phyloP scores from a whole-genome alignment of 35 echinoderm and acorn worm species.

The Lytechinus pictus region DNA sequence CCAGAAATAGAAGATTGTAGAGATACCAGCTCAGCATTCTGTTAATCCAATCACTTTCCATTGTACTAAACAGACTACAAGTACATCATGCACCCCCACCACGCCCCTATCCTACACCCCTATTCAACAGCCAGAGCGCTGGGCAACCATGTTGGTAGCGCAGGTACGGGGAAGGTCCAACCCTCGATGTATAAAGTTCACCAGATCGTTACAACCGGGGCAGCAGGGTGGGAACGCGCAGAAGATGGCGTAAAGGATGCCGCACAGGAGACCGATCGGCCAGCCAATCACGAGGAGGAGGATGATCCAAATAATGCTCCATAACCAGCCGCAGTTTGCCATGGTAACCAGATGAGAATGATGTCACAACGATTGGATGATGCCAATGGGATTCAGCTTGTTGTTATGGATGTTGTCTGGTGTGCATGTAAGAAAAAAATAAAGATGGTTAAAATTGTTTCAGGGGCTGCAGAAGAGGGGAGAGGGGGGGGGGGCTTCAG shows the following conservation, averaged over 20 bases:
- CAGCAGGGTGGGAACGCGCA: slow-evolving; percentile 99
- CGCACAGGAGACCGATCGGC: slow-evolving; percentile 91
- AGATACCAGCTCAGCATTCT: background rate
- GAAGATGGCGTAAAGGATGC: slow-evolving; percentile 92
- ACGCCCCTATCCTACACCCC: background rate
- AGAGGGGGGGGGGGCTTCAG: no score
- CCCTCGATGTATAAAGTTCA: slow-evolving; percentile 91
- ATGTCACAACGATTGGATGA: background rate
- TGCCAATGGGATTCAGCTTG: background rate
- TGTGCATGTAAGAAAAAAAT: background rate
- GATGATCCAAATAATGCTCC: slow-evolving; percentile 96
- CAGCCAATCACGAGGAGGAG: slow-evolving; percentile 90
- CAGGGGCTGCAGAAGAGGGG: no score
- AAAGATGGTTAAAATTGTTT: background rate
- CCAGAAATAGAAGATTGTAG: background rate
- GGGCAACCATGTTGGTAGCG: slow-evolving; percentile 89
- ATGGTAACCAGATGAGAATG: slow-evolving; percentile 60
- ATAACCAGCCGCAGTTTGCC: slow-evolving; percentile 99
- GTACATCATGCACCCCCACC: background rate
- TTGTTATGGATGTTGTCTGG: background rate
- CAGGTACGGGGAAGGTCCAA: slow-evolving; percentile 86
- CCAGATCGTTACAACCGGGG: slow-evolving; percentile 84
- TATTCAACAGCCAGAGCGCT: slow-evolving; percentile 87
- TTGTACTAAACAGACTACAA: background rate
- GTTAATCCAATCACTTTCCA: background rate